Conservation (phyloP, 2,888 invertebrate genomes). For the Aphidius colemani region DNA sequence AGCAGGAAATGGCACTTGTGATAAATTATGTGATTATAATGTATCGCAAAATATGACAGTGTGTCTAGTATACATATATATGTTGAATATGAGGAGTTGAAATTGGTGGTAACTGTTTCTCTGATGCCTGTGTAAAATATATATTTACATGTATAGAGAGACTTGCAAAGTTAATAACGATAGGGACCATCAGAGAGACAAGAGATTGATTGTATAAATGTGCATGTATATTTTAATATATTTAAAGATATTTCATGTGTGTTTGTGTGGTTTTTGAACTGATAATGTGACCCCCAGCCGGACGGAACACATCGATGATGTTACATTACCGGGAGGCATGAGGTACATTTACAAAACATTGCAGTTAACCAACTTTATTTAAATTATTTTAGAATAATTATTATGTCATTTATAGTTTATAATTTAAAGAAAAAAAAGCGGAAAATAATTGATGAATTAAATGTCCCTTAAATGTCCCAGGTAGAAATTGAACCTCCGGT, state of each 20-base stretch:
- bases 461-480: too few relatives aligned
- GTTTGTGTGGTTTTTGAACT: too few relatives aligned
- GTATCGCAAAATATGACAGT: conserved; percentile 18
- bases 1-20: conserved; percentile 29
- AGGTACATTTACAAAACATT: conserved; percentile 58
- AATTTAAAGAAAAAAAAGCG: too few relatives aligned
- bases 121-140: not conserved
- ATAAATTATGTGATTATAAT: conserved; percentile 30
- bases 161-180: conserved; percentile 30
- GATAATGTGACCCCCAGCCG: conserved; percentile 48
- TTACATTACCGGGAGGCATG: conserved; percentile 51
- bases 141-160: conserved; percentile 28
- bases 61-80: conserved; percentile 11
- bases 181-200: conserved; percentile 22
- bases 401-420: not conserved
- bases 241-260: too few relatives aligned
- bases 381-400: too few relatives aligned
- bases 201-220: conserved; percentile 47
- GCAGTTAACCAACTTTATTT: not conserved
- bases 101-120: conserved; percentile 14
- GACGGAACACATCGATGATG: conserved; percentile 59
- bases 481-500: too few relatives aligned
- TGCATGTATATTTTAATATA: too few relatives aligned
- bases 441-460: too few relatives aligned
- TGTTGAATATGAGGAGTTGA: conserved; percentile 12